Evolutionary conservation across 2,797 vertebrate genomes (phyloP), one percentile per base, ranked within the genome.

Genomic region (Labeo calbasu): DNA sequence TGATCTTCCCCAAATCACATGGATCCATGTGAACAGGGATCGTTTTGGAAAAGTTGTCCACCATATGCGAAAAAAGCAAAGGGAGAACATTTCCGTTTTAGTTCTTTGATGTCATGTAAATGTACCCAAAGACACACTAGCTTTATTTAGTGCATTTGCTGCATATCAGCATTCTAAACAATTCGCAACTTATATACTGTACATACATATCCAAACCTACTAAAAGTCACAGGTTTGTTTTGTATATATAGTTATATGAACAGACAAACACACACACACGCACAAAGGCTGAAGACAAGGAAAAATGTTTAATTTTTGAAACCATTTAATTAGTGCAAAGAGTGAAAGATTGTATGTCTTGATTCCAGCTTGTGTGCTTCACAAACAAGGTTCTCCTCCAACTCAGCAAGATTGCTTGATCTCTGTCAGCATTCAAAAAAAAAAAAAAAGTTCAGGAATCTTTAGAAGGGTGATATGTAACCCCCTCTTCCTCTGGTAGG

Each of bases 401-500:
- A 2, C 48, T 15, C 48, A 17, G 14, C 23, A 4, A 32, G 25
- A 66, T n/a, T 1, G 4, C 21, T 32, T 55, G 0, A 43, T 43
- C 15, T 63, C 10, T 23, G 8, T 6, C 4, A 69, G 63, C 13
- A 80, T 69, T 32, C 32, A 53, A 5, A 36, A 36, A 36, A 36
- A 36, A 3, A 36, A 32, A 32, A 32, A 5, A 36, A 3, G 25
- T 21, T 21, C 9, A 55, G 28, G 21, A 25, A 32, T 69, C 65
- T 2, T 80, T 69, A 23, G 32, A 32, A 43, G 50, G 25, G 43
- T 79, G 61, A 80, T 55, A 9, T 13, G 14, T 14, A 3, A 12
- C 65, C 50, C n/a, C 78, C 50, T 55, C 50, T n/a, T 80, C 32
- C 19, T 69, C 78, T 66, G 36, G n/a, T 19, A 40, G 50, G 21